Percentiles rank a stretch among this genome's conserved stretches.
Evolutionary conservation across 1,140 invertebrate genomes (phyloP).

Genomic region (Trigoniulus corallinus): DNA sequence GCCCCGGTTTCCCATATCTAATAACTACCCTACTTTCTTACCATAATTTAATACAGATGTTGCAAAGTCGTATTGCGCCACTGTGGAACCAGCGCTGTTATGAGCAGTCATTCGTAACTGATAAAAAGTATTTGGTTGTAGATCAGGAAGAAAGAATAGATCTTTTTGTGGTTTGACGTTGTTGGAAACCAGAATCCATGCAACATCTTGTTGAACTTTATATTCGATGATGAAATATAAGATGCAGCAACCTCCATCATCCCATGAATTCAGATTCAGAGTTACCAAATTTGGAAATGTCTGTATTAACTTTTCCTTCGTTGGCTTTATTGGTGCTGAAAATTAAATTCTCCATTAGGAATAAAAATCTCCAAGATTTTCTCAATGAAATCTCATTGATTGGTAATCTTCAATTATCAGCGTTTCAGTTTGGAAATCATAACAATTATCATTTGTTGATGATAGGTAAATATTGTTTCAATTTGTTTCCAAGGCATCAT

Average conservation of each 20-base stretch:
- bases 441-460: neutral
- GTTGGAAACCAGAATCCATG: slow-evolving; percentile 44
- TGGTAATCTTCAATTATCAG: neutral
- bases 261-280: slow-evolving; percentile 54
- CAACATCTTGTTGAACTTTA: slow-evolving; percentile 35
- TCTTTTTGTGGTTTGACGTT: slow-evolving; percentile 43
- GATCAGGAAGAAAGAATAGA: slow-evolving; percentile 21
- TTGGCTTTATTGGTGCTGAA: slow-evolving; percentile 54
- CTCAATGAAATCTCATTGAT: neutral
- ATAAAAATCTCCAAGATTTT: neutral
- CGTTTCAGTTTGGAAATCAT: neutral
- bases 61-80: slow-evolving; percentile 13
- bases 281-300: slow-evolving; percentile 50
- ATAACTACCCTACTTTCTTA: slow-evolving; percentile 26
- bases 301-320: slow-evolving; percentile 54
- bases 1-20: too few relatives aligned
- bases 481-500: too few relatives aligned
- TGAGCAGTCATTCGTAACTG: slow-evolving; percentile 26
- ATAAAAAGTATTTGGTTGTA: slow-evolving; percentile 28
- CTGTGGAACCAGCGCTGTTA: slow-evolving; percentile 26
- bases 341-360: neutral
- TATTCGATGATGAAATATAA: slow-evolving; percentile 59
- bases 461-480: too few relatives aligned
- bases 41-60: slow-evolving; percentile 73
- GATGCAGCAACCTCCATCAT: slow-evolving; percentile 60